A percentile compares a stretch with the other conserved stretches of the same genome.
Conservation (phyloP, 2,888 invertebrate species). For the Sisyra nigra region DNA sequence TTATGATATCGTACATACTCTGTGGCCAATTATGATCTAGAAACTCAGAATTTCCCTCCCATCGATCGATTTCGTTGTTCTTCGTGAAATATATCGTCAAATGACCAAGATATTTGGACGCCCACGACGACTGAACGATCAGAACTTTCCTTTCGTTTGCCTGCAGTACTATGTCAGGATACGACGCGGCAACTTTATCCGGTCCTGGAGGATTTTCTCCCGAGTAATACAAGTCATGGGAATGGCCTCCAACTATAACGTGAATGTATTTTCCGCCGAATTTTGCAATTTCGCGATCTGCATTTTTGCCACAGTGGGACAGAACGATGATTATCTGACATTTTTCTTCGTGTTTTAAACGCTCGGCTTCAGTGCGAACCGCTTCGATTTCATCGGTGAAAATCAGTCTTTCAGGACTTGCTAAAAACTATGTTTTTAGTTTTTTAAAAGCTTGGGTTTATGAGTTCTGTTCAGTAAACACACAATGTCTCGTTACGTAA, state of each 20-base stretch:
- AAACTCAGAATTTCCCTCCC: conserved; percentile 59
- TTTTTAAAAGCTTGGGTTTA: too few relatives aligned
- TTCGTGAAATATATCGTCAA: conserved; percentile 54
- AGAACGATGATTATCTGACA: conserved; percentile 66
- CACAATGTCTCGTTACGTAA: too few relatives aligned
- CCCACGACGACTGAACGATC: conserved; percentile 56
- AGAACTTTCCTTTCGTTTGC: conserved; percentile 36
- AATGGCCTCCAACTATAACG: conserved; percentile 74
- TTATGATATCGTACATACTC: conserved; percentile 33
- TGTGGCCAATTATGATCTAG: conserved; percentile 41
- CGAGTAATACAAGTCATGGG: conserved; percentile 62
- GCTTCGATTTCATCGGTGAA: conserved; percentile 41
- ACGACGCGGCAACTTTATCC: conserved; percentile 39
- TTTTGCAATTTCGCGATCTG: conserved; percentile 47
- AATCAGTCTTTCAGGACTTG: conserved; percentile 4
- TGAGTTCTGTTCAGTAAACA: too few relatives aligned
- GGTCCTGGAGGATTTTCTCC: conserved; percentile 31
- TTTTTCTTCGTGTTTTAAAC: conserved; percentile 38
- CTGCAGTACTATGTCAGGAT: conserved; percentile 52
- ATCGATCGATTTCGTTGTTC: conserved; percentile 42
- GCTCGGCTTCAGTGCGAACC: conserved; percentile 47
- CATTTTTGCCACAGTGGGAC: conserved; percentile 65
- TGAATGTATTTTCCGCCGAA: conserved; percentile 51
- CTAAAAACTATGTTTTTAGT: not conserved
- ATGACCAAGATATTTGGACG: conserved; percentile 62